Evolutionary conservation across 1,140 invertebrate genomes (phyloP).

Genomic region (Drosophila littoralis): DNA sequence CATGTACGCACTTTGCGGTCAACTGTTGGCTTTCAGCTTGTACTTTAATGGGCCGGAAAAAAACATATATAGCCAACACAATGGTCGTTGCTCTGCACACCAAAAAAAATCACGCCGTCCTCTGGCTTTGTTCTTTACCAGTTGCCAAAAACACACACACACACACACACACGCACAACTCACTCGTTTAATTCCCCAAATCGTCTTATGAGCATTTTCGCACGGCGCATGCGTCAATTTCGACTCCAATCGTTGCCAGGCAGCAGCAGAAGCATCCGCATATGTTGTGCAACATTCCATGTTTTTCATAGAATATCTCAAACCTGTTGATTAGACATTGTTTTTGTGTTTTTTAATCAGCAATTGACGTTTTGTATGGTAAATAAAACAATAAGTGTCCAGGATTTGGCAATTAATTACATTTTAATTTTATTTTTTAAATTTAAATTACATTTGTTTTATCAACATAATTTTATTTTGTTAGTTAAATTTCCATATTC

Average conservation of each 20-base stretch:
- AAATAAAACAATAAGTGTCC: too few species aligned
- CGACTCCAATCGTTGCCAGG: slow-evolving; percentile 7
- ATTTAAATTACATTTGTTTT: too few species aligned
- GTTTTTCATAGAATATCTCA: slow-evolving; percentile 26
- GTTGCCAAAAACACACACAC: slow-evolving; percentile 1
- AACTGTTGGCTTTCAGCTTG: slow-evolving; percentile 45
- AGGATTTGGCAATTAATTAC: too few species aligned
- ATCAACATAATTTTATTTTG: too few species aligned
- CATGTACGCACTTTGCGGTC: slow-evolving; percentile 31
- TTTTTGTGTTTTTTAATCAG: too few species aligned
- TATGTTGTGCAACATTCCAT: slow-evolving; percentile 36
- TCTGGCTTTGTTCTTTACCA: slow-evolving; percentile 12
- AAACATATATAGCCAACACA: slow-evolving; percentile 20
- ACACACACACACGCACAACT: slow-evolving; percentile 1
- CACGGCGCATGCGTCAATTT: slow-evolving; percentile 49
- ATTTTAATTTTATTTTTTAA: too few species aligned
- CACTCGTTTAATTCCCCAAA: slow-evolving; percentile 8
- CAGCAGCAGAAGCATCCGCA: neutral
- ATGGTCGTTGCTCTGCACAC: slow-evolving; percentile 37
- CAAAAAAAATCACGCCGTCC: slow-evolving; percentile 23
- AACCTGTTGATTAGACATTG: slow-evolving; percentile 71
- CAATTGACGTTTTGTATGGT: too few species aligned
- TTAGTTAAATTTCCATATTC: too few species aligned
- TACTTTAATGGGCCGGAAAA: slow-evolving; percentile 60
- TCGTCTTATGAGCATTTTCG: slow-evolving; percentile 30